A percentile compares a stretch with the other conserved stretches of the same genome.
phyloP scores from a whole-genome alignment of 2,113 vertebrate genomes.

The Epinephelus fuscoguttatus region DNA sequence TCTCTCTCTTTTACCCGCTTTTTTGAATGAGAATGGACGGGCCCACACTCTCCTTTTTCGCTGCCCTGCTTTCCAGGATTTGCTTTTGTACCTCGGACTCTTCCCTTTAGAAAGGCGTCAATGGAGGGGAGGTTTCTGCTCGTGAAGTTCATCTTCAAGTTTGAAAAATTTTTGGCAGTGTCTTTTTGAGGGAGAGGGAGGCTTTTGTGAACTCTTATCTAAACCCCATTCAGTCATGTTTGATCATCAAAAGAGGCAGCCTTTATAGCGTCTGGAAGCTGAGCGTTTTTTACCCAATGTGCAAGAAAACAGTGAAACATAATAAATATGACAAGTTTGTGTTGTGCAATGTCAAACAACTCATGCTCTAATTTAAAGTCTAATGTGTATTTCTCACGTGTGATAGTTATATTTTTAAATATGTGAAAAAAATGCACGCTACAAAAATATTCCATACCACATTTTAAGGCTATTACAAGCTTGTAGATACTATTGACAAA shows the following conservation, averaged over 20 bases:
- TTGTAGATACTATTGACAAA: slow-evolving; percentile 31
- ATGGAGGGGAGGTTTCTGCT: slow-evolving; percentile 76
- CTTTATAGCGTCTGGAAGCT: slow-evolving; percentile 35
- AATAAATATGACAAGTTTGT: slow-evolving; percentile 10
- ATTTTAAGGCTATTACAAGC: slow-evolving; percentile 22
- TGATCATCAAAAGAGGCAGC: slow-evolving; percentile 58
- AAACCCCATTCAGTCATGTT: slow-evolving; percentile 58
- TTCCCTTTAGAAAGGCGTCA: slow-evolving; percentile 84
- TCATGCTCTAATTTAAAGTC: neutral
- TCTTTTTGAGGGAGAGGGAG: slow-evolving; percentile 51
- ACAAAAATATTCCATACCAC: neutral
- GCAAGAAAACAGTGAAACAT: slow-evolving; percentile 6
- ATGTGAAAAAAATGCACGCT: neutral
- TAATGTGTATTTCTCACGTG: neutral
- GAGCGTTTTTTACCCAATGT: slow-evolving; percentile 19
- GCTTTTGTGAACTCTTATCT: slow-evolving; percentile 75
- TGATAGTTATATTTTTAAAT: neutral
- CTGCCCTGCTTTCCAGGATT: slow-evolving; percentile 79
- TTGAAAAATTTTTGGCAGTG: slow-evolving; percentile 77
- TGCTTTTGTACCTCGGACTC: slow-evolving; percentile 86
- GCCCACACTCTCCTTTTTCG: slow-evolving; percentile 71
- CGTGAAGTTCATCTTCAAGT: slow-evolving; percentile 94
- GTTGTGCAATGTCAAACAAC: slow-evolving; percentile 1
- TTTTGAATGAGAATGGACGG: slow-evolving; percentile 88
- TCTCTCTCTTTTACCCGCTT: slow-evolving; percentile 79